Base-by-base conservation (phyloP, 1,140 invertebrate species). In the Gyrodactylus salaris region DNA sequence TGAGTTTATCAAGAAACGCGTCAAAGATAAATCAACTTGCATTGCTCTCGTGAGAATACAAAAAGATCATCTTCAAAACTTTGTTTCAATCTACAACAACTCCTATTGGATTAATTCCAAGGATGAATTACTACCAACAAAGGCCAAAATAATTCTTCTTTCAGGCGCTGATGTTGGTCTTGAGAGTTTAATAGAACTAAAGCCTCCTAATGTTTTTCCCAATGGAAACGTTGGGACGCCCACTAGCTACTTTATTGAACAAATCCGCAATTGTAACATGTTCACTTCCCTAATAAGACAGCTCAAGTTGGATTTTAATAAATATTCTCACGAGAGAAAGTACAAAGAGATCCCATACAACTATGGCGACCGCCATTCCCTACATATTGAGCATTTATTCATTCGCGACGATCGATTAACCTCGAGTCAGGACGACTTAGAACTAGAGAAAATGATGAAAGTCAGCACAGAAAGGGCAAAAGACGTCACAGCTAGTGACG, bases 221-320 rank as follows among this genome's bases (percentile, higher is more conserved):
- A 75, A 79, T 34, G 85, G 85, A 25, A 85, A 85, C 79, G 83
- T 85, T 68, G 85, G 85, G 24, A 85, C 85, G 16, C 80, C 83
- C 19, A 84, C 83, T 7, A 75, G 75, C 27, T 77, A 80, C 68
- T 85, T 85, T 77, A 74, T 85, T 27, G 76, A 81, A 1, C 77
- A 81, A 26, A 85, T 85, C 22, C 77, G 78, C 68, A 75, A 79
- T 54, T 85, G 84, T 77, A 76, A 78, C 74, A 76, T 85, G 25
- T 84, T 84, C 7, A 77, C 82, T 25, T 78, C 76, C 7, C 69
- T 85, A 1, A 85, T 85, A n/a, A 78, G 77, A 54, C 84, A 83
- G 75, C 77, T 85, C 0, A 81, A 82, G 73, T 74, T 82, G 1
- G 77, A 75, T 68, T 80, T 80, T 74, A 78, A 78, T 1, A 78